A percentile compares a stretch with the other conserved stretches of the same genome.
phyloP scores from a whole-genome alignment of 2,113 vertebrate genomes.

The Campylomormyrus numenius region DNA sequence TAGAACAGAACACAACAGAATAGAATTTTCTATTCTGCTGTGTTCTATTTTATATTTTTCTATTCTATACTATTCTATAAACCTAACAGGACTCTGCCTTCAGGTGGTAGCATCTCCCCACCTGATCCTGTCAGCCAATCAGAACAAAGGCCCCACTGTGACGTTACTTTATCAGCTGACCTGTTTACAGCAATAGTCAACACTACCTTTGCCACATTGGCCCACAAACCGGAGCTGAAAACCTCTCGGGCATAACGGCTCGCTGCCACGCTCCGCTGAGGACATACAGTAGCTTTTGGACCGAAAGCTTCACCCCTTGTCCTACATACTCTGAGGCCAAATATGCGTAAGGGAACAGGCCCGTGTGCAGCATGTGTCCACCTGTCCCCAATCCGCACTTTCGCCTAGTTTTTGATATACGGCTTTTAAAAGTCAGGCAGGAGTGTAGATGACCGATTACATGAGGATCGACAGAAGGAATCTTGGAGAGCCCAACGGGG shows the following conservation, averaged over 20 bases:
- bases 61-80: neutral
- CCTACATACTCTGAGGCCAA: neutral
- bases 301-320: neutral
- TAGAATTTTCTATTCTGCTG: neutral
- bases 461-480: neutral
- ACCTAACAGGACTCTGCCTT: neutral
- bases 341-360: neutral
- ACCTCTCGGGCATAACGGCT: neutral
- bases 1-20: neutral
- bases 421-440: neutral
- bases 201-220: conserved; percentile 10
- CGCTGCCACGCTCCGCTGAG: neutral
- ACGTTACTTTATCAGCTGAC: neutral
- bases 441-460: neutral
- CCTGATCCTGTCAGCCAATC: neutral
- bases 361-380: neutral
- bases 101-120: neutral
- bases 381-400: neutral
- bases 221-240: neutral
- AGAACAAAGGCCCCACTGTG: neutral
- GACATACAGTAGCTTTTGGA: neutral
- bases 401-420: neutral
- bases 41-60: neutral
- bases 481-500: neutral
- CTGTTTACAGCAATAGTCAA: neutral